These are phyloP conservation scores for Lateolabrax maculatus DNA, from an alignment of 2,797 vertebrate genomes.

Conservation along the genomic window DNA sequence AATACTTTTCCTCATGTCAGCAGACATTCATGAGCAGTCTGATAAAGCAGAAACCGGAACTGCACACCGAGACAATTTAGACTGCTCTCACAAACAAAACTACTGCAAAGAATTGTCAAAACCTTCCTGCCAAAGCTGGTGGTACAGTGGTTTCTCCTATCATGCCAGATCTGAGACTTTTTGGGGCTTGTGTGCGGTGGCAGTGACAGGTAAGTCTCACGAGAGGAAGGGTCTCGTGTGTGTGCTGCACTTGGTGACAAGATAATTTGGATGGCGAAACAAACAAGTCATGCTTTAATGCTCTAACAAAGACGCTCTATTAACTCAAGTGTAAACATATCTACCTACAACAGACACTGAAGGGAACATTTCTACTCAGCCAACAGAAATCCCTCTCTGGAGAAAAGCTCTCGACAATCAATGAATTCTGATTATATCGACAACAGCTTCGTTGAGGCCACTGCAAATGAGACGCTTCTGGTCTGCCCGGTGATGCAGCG, in stretches of 20 bases:
- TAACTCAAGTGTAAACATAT: slow-evolving; percentile 54
- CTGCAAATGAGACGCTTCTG: slow-evolving; percentile 49
- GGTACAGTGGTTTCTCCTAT: slow-evolving; percentile 38
- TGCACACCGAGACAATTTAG: slow-evolving; percentile 22
- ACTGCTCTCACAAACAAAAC: slow-evolving; percentile 47
- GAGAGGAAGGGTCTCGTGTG: slow-evolving; percentile 53
- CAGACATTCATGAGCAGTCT: slow-evolving; percentile 42
- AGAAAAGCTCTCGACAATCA: slow-evolving; percentile 66
- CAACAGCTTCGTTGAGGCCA: slow-evolving; percentile 16
- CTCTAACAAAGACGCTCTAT: slow-evolving; percentile 51
- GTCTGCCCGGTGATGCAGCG: slow-evolving; percentile 28
- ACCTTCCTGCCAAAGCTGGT: slow-evolving; percentile 18
- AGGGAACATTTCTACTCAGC: slow-evolving; percentile 29
- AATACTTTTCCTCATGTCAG: slow-evolving; percentile 66
- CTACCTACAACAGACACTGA: background rate
- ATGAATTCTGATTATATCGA: slow-evolving; percentile 72
- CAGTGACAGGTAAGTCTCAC: slow-evolving; percentile 54
- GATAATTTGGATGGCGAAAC: slow-evolving; percentile 42
- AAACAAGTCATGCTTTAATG: slow-evolving; percentile 47
- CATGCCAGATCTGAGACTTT: slow-evolving; percentile 3
- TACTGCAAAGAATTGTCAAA: slow-evolving; percentile 40
- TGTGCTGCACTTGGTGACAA: slow-evolving; percentile 21
- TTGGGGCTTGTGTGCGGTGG: slow-evolving; percentile 12
- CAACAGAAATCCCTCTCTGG: slow-evolving; percentile 34
- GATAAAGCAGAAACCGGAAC: slow-evolving; percentile 49